Evolutionary conservation across 2,113 vertebrate genomes (phyloP).

Genomic region (Otis tarda): DNA sequence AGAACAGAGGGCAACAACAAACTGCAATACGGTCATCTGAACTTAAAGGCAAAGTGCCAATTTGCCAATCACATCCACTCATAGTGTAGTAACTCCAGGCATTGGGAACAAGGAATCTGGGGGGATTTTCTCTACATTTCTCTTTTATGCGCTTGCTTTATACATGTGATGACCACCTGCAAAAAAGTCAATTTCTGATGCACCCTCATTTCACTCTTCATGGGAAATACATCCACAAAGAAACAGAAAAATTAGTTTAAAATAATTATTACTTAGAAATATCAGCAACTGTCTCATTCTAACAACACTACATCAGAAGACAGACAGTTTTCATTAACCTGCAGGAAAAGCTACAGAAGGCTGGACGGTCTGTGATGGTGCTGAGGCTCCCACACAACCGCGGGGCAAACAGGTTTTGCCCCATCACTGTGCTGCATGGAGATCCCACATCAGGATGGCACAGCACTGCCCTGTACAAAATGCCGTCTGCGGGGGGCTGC

Average conservation of each 20-base stretch:
- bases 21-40: slow-evolving; percentile 4
- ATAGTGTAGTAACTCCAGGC: neutral
- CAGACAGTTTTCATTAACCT: neutral
- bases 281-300: neutral
- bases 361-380: neutral
- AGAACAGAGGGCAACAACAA: slow-evolving; percentile 42
- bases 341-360: neutral
- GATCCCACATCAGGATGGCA: neutral
- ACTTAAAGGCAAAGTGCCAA: neutral
- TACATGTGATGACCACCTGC: neutral
- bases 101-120: neutral
- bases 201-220: neutral
- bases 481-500: neutral
- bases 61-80: neutral
- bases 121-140: neutral
- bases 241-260: neutral
- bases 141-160: neutral
- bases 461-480: neutral
- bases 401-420: fast-evolving
- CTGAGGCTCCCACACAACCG: neutral
- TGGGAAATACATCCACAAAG: neutral
- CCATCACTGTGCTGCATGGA: fast-evolving
- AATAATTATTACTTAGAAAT: neutral
- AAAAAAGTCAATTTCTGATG: neutral
- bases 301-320: neutral